phyloP scores from a whole-genome alignment of 2,888 invertebrate genomes.

The Morpho deidamia region DNA sequence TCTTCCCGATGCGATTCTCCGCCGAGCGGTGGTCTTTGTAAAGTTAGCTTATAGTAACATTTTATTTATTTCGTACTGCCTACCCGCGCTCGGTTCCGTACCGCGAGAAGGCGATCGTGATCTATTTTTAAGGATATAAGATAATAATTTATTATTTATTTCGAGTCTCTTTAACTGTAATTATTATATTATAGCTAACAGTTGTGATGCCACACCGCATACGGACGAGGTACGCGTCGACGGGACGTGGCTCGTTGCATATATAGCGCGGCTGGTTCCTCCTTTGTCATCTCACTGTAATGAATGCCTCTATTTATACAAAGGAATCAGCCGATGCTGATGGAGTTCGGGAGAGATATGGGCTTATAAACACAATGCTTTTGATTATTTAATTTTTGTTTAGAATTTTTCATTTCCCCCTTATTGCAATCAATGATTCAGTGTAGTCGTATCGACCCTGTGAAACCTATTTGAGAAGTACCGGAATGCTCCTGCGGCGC shows the following conservation, averaged over 20 bases:
- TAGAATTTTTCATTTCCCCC: conserved; percentile 5
- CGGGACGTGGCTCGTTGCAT: conserved; percentile 59
- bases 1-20: conserved; percentile 75
- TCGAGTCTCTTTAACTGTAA: conserved; percentile 77
- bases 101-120: conserved; percentile 78
- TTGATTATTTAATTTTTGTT: not conserved
- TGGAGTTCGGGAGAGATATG: conserved; percentile 45
- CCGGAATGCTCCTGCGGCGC: conserved; percentile 37
- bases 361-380: conserved; percentile 29
- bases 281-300: conserved; percentile 21
- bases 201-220: conserved; percentile 72
- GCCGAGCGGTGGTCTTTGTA: conserved; percentile 78
- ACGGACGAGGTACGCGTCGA: conserved; percentile 68
- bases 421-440: conserved; percentile 25
- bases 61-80: conserved; percentile 77
- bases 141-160: conserved; percentile 79
- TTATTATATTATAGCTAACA: conserved; percentile 66
- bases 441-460: conserved; percentile 43
- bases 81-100: conserved; percentile 74
- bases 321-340: conserved; percentile 44
- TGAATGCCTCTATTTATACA: conserved; percentile 23
- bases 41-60: conserved; percentile 75
- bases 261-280: conserved; percentile 44
- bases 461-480: conserved; percentile 51
- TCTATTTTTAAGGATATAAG: conserved; percentile 78